Evolutionary conservation across 92 coral and sea anemone genomes (phyloP).

Genomic region (Anthopleura xanthogrammica): DNA sequence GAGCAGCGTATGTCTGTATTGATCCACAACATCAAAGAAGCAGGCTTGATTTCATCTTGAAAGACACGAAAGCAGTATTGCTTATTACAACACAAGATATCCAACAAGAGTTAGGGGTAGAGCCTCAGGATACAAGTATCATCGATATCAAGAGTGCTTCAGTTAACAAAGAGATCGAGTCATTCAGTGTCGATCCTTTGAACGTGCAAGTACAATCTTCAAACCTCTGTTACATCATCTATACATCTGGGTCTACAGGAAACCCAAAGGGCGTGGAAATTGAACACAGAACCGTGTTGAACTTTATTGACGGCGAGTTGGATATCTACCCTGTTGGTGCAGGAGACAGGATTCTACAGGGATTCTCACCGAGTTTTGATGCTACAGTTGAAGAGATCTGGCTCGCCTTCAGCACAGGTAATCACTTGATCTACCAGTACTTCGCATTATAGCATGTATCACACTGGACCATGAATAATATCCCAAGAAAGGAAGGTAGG

Average conservation of each 20-base stretch:
- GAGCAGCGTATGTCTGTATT: slow-evolving; percentile 20
- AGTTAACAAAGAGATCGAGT: too few relatives aligned
- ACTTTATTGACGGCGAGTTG: slow-evolving; percentile 17
- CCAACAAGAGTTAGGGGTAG: background rate
- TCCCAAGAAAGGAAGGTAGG: too few relatives aligned
- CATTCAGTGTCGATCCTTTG: background rate
- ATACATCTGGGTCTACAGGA: slow-evolving; percentile 34
- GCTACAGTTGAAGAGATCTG: slow-evolving; percentile 21
- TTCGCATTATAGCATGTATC: too few relatives aligned
- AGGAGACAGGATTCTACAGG: slow-evolving; percentile 11
- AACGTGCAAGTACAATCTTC: background rate
- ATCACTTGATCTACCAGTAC: background rate
- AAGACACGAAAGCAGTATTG: slow-evolving; percentile 22
- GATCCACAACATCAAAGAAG: slow-evolving; percentile 28
- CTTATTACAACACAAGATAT: slow-evolving; percentile 1
- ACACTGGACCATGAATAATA: too few relatives aligned
- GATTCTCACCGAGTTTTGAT: slow-evolving; percentile 26
- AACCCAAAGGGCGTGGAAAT: slow-evolving; percentile 28
- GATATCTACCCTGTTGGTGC: slow-evolving; percentile 8
- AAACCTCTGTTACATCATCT: slow-evolving; percentile 29
- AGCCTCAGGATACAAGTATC: too few relatives aligned
- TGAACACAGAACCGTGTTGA: slow-evolving; percentile 27
- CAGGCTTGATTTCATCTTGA: slow-evolving; percentile 6
- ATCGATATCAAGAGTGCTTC: too few relatives aligned
- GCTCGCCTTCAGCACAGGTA: slow-evolving; percentile 22